Evolutionary conservation across 1,140 invertebrate species (phyloP), one percentile per base, ranked within the genome.

Genomic region (Wasmannia auropunctata): DNA sequence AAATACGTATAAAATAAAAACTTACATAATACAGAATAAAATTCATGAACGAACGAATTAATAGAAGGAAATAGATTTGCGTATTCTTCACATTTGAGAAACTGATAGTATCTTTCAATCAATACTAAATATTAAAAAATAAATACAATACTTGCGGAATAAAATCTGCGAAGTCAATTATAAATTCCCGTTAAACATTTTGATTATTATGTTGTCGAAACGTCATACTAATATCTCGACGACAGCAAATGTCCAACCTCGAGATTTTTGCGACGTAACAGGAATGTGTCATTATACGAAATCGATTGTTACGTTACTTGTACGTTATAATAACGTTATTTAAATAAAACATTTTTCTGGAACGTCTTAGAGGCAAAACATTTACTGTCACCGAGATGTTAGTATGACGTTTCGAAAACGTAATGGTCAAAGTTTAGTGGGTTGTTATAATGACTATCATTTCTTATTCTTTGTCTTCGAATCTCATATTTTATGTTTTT

Each of bases 1-100:
- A 65, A 67, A 74, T 86, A 43, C 19, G 11, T 62, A 70, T 56
- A 56, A 77, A 31, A 19, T 28, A 77, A 5, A 40, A 28, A 8
- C 25, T 8, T 19, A 28, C 6, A 51, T 10, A 70, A 31, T 49
- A n/a, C 22, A 40, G 2, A 16, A 6, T 5, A 81, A 54, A 81
- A 81, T 56, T 31, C 40, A 63, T 49, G 31, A 25, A 51, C 16
- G 19, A 54, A 79, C 19, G 1, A 67, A 51, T 69, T 25, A 67
- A 37, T 54, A 7, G 43, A 69, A 54, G 0, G 37, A 6, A 76
- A 75, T 60, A 7, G 10, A 10, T 19, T 67, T 31, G 28, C 16
- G 19, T 7, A 16, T 31, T 60, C 19, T 63, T 5, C 3, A 63
- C 8, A 34, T 62, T 19, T 31, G 1, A 63, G 34, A 63, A 63